A percentile compares a stretch with the other conserved stretches of the same genome.
These are phyloP conservation scores for Hypothenemus hampei DNA, from an alignment of 1,140 invertebrate genomes.

Conservation along the genomic window DNA sequence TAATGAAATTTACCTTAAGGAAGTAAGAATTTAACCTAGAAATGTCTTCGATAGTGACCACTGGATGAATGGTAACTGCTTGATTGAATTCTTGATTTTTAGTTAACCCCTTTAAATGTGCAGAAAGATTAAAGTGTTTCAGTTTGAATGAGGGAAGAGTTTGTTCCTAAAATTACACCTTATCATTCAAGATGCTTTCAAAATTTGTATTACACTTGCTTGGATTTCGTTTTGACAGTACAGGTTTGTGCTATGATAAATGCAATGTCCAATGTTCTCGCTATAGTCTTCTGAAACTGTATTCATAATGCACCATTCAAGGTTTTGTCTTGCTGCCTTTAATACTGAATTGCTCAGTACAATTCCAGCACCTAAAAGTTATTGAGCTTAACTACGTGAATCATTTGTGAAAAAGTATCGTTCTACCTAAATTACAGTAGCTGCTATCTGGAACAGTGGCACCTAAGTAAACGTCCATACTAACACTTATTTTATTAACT, in stretches of 20 bases:
- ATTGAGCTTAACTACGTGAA: too few relatives aligned
- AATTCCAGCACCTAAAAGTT: conserved; percentile 65
- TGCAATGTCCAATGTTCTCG: conserved; percentile 78
- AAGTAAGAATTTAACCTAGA: conserved; percentile 69
- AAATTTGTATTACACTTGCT: conserved; percentile 40
- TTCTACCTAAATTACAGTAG: conserved; percentile 65
- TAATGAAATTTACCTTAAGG: conserved; percentile 52
- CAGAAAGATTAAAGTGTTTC: conserved; percentile 51
- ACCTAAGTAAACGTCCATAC: conserved; percentile 75
- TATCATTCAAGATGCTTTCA: conserved; percentile 5
- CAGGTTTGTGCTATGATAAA: conserved; percentile 62
- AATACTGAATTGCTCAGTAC: conserved; percentile 73
- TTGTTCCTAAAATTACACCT: conserved; percentile 37
- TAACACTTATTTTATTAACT: conserved; percentile 73
- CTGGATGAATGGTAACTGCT: conserved; percentile 60
- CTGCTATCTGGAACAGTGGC: conserved; percentile 48
- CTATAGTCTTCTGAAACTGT: conserved; percentile 71
- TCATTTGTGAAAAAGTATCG: too few relatives aligned
- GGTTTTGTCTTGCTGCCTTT: conserved; percentile 61
- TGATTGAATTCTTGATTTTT: conserved; percentile 51
- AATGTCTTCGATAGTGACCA: conserved; percentile 57
- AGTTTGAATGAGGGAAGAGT: conserved; percentile 51
- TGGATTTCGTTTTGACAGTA: conserved; percentile 54
- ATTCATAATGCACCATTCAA: conserved; percentile 84
- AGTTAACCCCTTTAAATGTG: conserved; percentile 47